Base-by-base conservation (phyloP, 2,888 invertebrate genomes). In the Hedychridium roseum region DNA sequence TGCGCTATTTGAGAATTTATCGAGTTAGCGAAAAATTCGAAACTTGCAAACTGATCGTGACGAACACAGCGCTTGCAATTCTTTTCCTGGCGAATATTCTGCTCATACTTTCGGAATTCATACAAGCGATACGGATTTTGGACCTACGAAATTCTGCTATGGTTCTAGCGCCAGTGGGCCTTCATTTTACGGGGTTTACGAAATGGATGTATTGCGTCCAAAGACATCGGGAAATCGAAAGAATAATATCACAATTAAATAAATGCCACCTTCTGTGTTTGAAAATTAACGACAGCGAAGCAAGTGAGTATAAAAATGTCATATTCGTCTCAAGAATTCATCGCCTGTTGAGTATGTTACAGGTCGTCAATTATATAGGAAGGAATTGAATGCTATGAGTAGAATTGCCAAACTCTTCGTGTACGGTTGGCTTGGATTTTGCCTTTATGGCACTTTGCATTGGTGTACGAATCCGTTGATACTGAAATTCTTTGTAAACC, bases 161-260 rank as follows among this genome's bases (percentile, higher is more conserved):
- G n/a, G 42, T 54, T 12, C 53, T 60, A 1, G 59, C 57, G 12
- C 53, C 57, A 2, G 12, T 64, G 6, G 39, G 57, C 16, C 43
- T 66, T 26, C 68, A 68, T 14, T n/a, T 43, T 2, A 43, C 47
- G 2, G 68, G 64, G n/a, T 37, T 64, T 3, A n/a, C 57, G 6
- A 70, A 70, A 36, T 70, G 68, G 67, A 46, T 42, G 7, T 66
- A 57, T 35, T 65, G 60, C 28, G 54, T 64, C 12, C 41, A 32
- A 14, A 59, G 46, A 20, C 21, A 47, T 11, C 23, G 36, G 9
- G 41, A 57, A 5, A 52, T 70, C 11, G 30, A 49, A 4, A 5
- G 40, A 3, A 28, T 70, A 1, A 18, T 64, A 2, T 14, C 4
- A 2, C 46, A 38, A 11, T 50, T 67, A 11, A 42, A 58, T 32